Evolutionary conservation across 1,140 invertebrate species (phyloP).

Genomic region (Pseudoatta argentina): DNA sequence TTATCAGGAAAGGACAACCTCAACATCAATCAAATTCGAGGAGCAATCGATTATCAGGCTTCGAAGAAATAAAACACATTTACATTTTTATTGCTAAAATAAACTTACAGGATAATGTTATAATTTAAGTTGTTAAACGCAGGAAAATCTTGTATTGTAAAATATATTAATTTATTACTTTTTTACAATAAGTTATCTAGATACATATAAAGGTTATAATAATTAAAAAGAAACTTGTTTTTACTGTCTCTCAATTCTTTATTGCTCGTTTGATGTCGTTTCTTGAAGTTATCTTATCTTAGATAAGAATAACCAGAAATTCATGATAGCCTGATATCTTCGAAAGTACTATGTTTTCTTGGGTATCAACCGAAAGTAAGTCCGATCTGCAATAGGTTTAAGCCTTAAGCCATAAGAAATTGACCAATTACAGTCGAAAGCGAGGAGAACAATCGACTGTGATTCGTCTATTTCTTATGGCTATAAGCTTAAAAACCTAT

Average conservation of each 20-base stretch:
- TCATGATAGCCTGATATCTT: constrained; percentile 76
- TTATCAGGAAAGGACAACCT: too few relatives aligned
- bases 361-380: too few relatives aligned
- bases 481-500: too few relatives aligned
- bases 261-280: neutral
- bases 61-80: neutral
- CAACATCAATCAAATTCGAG: too few relatives aligned
- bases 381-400: too few relatives aligned
- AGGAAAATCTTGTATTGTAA: neutral
- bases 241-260: neutral
- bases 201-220: neutral
- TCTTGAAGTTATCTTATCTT: neutral
- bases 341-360: constrained; percentile 54
- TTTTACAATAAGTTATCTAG: neutral
- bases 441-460: too few relatives aligned
- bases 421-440: too few relatives aligned
- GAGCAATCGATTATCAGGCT: too few relatives aligned
- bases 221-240: constrained; percentile 16
- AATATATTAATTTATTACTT: neutral
- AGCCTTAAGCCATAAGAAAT: too few relatives aligned
- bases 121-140: neutral
- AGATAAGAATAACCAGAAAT: neutral
- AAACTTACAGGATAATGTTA: neutral
- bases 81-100: neutral
- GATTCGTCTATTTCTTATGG: too few relatives aligned